These are phyloP conservation scores for cat (Felis catus) DNA, from an alignment of 2,113 vertebrate genomes.

Conservation along the genomic window F.catus_Fca126_mat1.0 CM031411.1:98498501-98499000, in stretches of 20 bases:
- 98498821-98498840: no score
- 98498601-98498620: not conserved
- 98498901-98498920: not conserved
- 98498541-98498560: not conserved
- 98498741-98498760: no score
- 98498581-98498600: not conserved
- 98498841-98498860: no score
- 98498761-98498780: no score
- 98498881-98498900: slow-evolving; percentile 21
- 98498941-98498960: not conserved
- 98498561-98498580: slow-evolving; percentile 7
- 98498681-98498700: no score
- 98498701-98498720: no score
- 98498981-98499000: slow-evolving; percentile 42
- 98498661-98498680: no score
- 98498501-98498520: not conserved
- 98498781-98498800: no score
- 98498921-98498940: slow-evolving; percentile 32
- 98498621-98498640: not conserved
- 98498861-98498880: no score
- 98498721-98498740: no score
- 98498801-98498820: no score
- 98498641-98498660: no score
- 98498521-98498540: not conserved
- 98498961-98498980: not conserved